Evolutionary conservation across 2,888 invertebrate species (phyloP), one percentile per base, ranked within the genome.

Genomic region (Ceraclea dissimilis): DNA sequence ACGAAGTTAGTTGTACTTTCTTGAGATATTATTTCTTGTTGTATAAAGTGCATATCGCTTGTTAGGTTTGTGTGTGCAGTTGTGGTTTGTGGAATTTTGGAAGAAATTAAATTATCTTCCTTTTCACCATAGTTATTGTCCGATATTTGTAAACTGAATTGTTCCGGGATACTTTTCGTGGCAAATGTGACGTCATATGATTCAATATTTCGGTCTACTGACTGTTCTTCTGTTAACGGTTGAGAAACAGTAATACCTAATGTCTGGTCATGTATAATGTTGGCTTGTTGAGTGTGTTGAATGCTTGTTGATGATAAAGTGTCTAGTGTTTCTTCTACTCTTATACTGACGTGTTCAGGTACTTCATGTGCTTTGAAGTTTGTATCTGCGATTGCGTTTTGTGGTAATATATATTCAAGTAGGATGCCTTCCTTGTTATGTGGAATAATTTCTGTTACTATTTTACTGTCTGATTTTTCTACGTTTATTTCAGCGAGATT

Each of bases 201-300:
- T 21, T 64, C 63, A 33, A 70, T 66, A 17, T 67, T 62, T 21
- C 71, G 68, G 11, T 69, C 68, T 39, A 64, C 66, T 68, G 79
- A 78, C 53, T 68, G 68, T 63, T 80, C 79, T n/a, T 72, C 74
- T 21, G 75, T 62, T 43, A 73, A 65, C 59, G 70, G 69, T 64
- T 78, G 71, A 2, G 67, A 69, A 39, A 66, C 63, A 47, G 71
- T 67, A 39, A 79, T 53, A 34, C 75, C 67, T 62, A 78, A 73
- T 52, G 71, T 67, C 39, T 70, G 69, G 60, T 71, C 71, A 62
- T 74, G 74, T n/a, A 68, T 66, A 1, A 71, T 65, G 20, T 62
- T 64, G n/a, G 67, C 68, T 43, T 65, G 49, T 46, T 46, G 18
- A 8, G 46, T 46, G 46, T 46, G 18, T 46, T 46, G 2, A 46